phyloP scores from a whole-genome alignment of 2,888 invertebrate species.

The Dendrolimus pini region DNA sequence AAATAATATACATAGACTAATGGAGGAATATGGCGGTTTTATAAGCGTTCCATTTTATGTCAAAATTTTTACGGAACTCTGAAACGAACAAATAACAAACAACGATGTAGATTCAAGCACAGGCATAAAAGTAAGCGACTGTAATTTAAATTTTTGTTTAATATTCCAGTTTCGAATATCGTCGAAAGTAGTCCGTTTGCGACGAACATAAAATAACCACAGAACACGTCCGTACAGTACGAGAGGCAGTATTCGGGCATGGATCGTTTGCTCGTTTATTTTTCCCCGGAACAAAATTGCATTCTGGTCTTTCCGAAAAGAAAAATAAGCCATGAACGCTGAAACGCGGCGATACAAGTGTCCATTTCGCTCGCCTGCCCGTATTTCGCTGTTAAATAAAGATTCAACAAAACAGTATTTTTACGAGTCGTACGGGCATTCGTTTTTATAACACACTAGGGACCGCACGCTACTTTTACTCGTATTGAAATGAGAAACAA shows the following conservation, averaged over 20 bases:
- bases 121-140: no score
- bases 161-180: no score
- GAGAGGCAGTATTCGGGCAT: slow-evolving; percentile 1
- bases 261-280: slow-evolving; percentile 17
- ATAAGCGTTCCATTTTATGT: no score
- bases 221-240: slow-evolving; percentile 1
- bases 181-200: background rate
- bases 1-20: no score
- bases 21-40: no score
- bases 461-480: background rate
- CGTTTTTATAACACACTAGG: background rate
- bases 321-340: slow-evolving; percentile 23
- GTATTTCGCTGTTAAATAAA: slow-evolving; percentile 14
- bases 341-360: slow-evolving; percentile 6
- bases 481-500: background rate
- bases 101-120: no score
- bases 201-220: background rate
- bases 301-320: slow-evolving; percentile 26
- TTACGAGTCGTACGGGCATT: background rate
- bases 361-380: slow-evolving; percentile 3
- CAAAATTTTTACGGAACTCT: no score
- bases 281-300: slow-evolving; percentile 32
- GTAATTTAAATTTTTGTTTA: no score
- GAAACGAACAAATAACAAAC: no score
- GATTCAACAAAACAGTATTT: slow-evolving; percentile 2